Conservation (phyloP, 2,888 invertebrate species). For the Brachyptera putata region DNA sequence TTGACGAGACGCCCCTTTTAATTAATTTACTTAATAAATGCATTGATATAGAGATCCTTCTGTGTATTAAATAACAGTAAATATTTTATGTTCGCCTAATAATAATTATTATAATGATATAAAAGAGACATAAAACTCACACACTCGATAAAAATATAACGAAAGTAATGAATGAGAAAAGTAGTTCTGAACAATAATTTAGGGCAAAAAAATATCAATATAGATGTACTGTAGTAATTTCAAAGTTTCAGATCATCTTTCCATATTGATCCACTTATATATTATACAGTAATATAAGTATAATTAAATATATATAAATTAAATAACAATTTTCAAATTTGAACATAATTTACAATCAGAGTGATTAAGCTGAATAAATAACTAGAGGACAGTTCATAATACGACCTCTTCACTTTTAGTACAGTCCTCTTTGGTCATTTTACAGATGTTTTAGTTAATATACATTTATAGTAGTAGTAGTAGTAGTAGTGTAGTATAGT, state of each 20-base stretch:
- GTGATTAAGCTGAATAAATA: background rate
- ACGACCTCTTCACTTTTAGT: background rate
- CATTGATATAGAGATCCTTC: conserved; percentile 23
- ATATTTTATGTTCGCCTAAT: too few relatives aligned
- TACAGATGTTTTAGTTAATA: background rate
- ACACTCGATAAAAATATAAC: background rate
- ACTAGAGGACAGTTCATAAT: background rate
- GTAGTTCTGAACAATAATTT: too few relatives aligned
- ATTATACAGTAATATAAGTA: background rate
- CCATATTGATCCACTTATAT: too few relatives aligned
- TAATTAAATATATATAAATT: conserved; percentile 2
- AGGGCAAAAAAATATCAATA: too few relatives aligned
- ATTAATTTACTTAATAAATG: conserved; percentile 18
- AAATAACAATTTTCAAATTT: conserved; percentile 1
- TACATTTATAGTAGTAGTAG: background rate
- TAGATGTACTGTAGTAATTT: too few relatives aligned
- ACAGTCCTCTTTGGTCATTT: conserved; percentile 5
- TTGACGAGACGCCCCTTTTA: background rate
- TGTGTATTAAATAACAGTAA: too few relatives aligned
- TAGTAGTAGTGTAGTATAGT: background rate
- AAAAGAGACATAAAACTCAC: conserved; percentile 10
- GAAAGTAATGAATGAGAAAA: background rate
- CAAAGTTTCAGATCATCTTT: background rate
- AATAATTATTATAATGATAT: too few relatives aligned
- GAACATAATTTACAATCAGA: background rate